Evolutionary conservation across 2,113 vertebrate species (phyloP), one percentile per base, ranked within the genome.

Genomic region (Catharus bicknelli): DNA sequence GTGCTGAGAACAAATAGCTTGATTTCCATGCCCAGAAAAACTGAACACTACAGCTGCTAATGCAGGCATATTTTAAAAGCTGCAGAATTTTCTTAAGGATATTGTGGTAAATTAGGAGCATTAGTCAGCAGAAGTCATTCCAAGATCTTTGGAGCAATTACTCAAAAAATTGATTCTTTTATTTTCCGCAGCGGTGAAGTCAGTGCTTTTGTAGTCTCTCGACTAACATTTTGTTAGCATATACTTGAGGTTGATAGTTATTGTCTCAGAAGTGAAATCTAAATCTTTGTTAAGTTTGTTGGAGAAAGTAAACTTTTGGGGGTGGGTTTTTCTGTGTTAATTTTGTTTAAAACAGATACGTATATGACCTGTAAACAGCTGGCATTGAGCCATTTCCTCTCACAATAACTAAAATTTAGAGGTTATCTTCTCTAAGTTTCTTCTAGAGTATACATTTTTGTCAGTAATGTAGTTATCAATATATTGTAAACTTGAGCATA

Each of bases 21-120:
- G 19, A 40, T 93, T 93, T 93, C 53, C 47, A 61, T 64, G 50
- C 58, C 57, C 30, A 57, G 62, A 63, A 59, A 94, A 83, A 86
- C 50, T 61, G 54, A 88, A 26, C 22, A 4, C 66, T 70, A 27
- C 42, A 73, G 47, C 45, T 19, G n/a, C 22, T 29, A 80, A 59
- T 30, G 29, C 47, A 70, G 40, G n/a, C 21, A 50, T 30, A 23
- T 55, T 38, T 82, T 82, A 59, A 90, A 93, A 90, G 72, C 51
- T 74, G 61, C 34, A 42, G 29, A 63, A 59, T 47, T 64, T 89
- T 55, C 45, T 58, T 55, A 70, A 63, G 45, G 19, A 2, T 50
- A 11, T n/a, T 34, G 21, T 13, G 40, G 32, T 94, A 74, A 88
- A 42, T 29, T 62, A 64, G 61, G 36, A 82, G 29, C 45, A 58